Evolutionary conservation across 1,140 invertebrate species (phyloP).

Genomic region (Solenopsis fugax): DNA sequence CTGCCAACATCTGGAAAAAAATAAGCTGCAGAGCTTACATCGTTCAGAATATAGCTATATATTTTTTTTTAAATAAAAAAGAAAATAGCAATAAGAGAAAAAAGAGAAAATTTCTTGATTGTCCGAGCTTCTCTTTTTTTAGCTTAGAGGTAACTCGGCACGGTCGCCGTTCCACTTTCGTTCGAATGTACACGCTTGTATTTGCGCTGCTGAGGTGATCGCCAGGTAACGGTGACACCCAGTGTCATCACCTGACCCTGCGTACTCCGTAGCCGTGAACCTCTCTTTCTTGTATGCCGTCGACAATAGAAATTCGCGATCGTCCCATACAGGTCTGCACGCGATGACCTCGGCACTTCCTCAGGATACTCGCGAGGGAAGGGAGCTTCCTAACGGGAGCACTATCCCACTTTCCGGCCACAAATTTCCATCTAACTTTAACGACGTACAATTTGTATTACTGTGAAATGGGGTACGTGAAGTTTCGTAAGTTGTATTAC

Average conservation of each 20-base stretch:
- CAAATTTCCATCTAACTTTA: conserved; percentile 63
- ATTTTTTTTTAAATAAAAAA: not conserved
- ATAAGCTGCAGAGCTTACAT: too few species aligned
- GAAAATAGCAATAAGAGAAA: too few species aligned
- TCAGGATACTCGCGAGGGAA: conserved; percentile 77
- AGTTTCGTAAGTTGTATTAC: conserved; percentile 5
- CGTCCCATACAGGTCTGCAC: conserved; percentile 79
- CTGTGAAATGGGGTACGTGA: conserved; percentile 2
- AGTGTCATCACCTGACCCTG: conserved; percentile 75
- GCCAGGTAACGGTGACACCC: conserved; percentile 80
- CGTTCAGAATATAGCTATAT: not conserved
- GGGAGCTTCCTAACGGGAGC: conserved; percentile 82
- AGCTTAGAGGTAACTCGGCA: not conserved
- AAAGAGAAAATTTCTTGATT: not conserved
- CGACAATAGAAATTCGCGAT: conserved; percentile 80
- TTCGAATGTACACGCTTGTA: conserved; percentile 11
- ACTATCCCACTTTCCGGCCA: conserved; percentile 42
- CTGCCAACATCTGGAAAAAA: too few species aligned
- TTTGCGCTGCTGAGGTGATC: conserved; percentile 65
- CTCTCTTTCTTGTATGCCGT: conserved; percentile 72
- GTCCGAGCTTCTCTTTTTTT: not conserved
- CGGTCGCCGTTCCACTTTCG: conserved; percentile 66
- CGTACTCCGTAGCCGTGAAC: conserved; percentile 78
- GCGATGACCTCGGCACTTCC: conserved; percentile 82
- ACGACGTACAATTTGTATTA: conserved; percentile 50